Evolutionary conservation across 2,888 invertebrate genomes (phyloP), one percentile per base, ranked within the genome.

Genomic region (Stratiomys singularior): DNA sequence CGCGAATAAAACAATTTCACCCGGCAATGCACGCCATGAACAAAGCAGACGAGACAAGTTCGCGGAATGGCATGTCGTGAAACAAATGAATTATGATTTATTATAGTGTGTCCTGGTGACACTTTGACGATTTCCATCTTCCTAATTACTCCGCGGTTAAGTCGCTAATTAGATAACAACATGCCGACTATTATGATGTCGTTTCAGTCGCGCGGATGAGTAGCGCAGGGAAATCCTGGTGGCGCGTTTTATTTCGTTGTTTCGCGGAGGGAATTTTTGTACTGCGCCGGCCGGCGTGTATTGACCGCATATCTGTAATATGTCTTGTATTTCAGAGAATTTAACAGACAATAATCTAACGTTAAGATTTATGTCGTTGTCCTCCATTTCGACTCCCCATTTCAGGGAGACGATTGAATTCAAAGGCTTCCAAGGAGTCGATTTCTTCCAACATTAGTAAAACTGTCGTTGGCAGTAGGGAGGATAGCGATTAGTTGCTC

Each of bases 61-160:
- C 44, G 58, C 23, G 74, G 74, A 37, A 44, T 58, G 58, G 27
- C 74, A 74, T 64, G 63, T 30, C 64, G 64, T 63, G 27, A 76
- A 76, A 76, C 76, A 76, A 76, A 76, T 76, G 76, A 76, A 76
- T 64, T 76, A 76, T 76, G 76, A 76, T 76, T 76, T 76, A 76
- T 76, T 63, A 64, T 76, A 21, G 47, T 46, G n/a, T 60, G 64
- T 46, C 64, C 47, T 30, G 64, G 64, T 76, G 76, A 76, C 76
- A 76, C 44, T 76, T 76, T 64, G 64, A 64, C 47, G 64, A 64
- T 76, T 28, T 44, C 27, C 76, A 27, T 76, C 76, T 76, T 63
- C 37, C 63, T 76, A 76, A 76, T 76, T 76, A 76, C 64, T 60
- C 23, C 47, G 63, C 64, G 47, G 64, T 76, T 64, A 47, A 76